Evolutionary conservation across 2,113 vertebrate species (phyloP).

Genomic region (Heterochromis multidens): DNA sequence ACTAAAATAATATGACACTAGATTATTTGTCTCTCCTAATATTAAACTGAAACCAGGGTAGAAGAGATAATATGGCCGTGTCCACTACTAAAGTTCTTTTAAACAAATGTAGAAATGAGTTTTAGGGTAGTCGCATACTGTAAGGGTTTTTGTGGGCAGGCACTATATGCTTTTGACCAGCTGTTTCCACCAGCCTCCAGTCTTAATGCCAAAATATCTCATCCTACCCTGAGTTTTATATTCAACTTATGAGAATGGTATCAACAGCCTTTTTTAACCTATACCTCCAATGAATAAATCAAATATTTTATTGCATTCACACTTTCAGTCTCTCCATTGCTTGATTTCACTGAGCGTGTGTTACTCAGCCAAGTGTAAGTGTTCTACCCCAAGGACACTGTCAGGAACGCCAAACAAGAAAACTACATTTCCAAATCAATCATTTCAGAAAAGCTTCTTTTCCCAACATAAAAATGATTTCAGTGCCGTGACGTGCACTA

Average conservation of each 20-base stretch:
- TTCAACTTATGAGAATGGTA: background rate
- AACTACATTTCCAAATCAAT: background rate
- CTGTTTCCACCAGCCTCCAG: background rate
- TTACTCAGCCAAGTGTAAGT: background rate
- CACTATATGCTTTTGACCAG: background rate
- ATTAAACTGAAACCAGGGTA: no score
- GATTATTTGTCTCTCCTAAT: background rate
- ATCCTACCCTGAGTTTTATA: background rate
- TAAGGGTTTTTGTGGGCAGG: background rate
- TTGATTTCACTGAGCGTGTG: background rate
- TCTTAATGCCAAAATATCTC: background rate
- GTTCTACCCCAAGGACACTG: background rate
- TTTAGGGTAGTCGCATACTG: background rate
- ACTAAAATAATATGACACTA: background rate
- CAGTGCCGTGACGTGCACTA: background rate
- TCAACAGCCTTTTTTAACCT: background rate
- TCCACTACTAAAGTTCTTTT: background rate
- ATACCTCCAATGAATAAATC: background rate
- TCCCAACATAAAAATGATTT: background rate
- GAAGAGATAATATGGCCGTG: background rate
- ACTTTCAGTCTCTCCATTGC: background rate
- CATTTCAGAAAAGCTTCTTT: background rate
- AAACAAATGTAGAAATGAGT: background rate
- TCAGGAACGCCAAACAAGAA: background rate
- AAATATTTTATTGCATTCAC: background rate